Percentiles rank a stretch among this genome's conserved stretches.
phyloP scores from a whole-genome alignment of 2,797 vertebrate species.

The Intellagama lesueurii region DNA sequence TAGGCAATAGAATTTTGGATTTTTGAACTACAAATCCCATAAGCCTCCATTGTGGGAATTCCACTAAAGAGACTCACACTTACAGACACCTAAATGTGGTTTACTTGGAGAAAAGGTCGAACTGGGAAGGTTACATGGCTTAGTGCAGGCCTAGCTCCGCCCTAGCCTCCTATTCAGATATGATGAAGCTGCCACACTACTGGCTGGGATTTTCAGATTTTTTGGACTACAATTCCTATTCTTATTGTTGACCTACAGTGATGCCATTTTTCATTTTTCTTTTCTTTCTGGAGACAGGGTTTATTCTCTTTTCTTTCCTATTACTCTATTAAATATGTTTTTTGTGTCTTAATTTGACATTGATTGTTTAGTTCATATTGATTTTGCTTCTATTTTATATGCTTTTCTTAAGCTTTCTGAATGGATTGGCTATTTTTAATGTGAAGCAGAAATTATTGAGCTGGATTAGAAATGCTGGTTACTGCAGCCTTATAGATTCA shows the following conservation, averaged over 20 bases:
- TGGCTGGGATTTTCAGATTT: no score
- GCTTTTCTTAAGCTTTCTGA: constrained; percentile 1
- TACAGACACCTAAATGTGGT: no score
- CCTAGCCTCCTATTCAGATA: no score
- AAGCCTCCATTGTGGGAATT: no score
- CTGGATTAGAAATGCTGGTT: not conserved
- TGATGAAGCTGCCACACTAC: no score
- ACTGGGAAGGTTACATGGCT: no score
- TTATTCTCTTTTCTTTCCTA: not conserved
- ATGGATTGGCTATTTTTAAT: not conserved
- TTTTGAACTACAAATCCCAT: not conserved
- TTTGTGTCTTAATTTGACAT: not conserved
- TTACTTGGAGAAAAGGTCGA: no score
- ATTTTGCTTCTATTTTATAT: not conserved
- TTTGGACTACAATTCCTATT: no score
- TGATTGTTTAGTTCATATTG: not conserved
- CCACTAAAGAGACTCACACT: no score
- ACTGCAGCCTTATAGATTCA: not conserved
- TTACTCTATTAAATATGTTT: not conserved
- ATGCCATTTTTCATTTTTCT: not conserved
- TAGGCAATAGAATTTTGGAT: not conserved
- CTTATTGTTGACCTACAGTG: not conserved
- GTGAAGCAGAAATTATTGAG: not conserved
- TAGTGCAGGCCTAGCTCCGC: no score
- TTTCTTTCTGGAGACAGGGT: not conserved